These are phyloP conservation scores for Nyctalus aviator DNA, from an alignment of 2,797 vertebrate genomes.

Conservation along the genomic window DNA sequence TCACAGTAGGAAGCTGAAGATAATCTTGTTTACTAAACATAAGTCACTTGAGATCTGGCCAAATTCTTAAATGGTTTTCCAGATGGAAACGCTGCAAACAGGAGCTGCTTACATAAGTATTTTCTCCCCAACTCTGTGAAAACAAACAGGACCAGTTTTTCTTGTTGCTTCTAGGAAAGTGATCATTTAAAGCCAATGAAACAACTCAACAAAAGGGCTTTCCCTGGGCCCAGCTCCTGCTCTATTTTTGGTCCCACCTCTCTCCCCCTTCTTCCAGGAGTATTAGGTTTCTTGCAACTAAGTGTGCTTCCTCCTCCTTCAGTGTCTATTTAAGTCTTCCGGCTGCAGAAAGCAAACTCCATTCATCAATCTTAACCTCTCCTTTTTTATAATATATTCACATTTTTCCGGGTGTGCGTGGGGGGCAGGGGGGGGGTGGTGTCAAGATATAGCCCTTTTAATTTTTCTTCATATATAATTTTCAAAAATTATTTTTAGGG, in stretches of 20 bases:
- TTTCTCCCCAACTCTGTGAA: constrained; percentile 65
- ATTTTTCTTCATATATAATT: no score
- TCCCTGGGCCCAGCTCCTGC: constrained; percentile 37
- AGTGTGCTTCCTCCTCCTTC: constrained; percentile 14
- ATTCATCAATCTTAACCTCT: constrained; percentile 7
- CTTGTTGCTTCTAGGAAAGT: constrained; percentile 80
- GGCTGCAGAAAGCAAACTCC: constrained; percentile 36
- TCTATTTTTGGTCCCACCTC: constrained; percentile 42
- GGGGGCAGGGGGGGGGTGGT: background rate
- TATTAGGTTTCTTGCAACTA: constrained; percentile 52
- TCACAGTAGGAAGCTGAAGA: constrained; percentile 69
- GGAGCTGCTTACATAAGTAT: constrained; percentile 64
- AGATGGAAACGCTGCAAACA: constrained; percentile 58
- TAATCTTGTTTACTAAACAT: constrained; percentile 71
- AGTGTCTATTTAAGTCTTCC: constrained; percentile 30
- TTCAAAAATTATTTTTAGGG: background rate
- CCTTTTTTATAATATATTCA: constrained; percentile 13
- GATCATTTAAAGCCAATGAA: constrained; percentile 58
- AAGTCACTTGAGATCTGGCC: constrained; percentile 57
- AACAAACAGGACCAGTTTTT: constrained; percentile 81
- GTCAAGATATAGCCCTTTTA: background rate
- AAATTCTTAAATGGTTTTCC: constrained; percentile 64
- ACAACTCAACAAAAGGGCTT: constrained; percentile 64
- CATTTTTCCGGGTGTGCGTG: background rate
- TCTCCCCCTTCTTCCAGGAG: background rate